phyloP scores from a whole-genome alignment of 2,888 invertebrate genomes.

The Gymnoscelis rufifasciata region DNA sequence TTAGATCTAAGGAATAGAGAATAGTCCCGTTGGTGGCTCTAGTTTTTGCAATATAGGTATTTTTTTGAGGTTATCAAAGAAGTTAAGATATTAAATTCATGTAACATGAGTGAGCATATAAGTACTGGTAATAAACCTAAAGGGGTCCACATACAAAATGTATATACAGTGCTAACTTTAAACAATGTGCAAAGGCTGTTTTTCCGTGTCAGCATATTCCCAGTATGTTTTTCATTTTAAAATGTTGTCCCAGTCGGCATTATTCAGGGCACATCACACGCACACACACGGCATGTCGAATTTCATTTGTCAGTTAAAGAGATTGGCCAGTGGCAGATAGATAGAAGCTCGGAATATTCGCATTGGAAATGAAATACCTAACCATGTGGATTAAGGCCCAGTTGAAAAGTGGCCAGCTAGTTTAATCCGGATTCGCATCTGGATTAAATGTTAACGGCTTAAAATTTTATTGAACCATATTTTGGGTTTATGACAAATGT shows the following conservation, averaged over 20 bases:
- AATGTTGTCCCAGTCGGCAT: not conserved
- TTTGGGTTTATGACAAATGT: slow-evolving; percentile 17
- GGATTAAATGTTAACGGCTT: slow-evolving; percentile 26
- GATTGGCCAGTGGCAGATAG: slow-evolving; percentile 15
- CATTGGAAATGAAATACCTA: slow-evolving; percentile 28
- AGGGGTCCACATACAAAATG: too few relatives aligned
- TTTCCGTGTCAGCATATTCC: too few relatives aligned
- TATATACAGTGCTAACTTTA: too few relatives aligned
- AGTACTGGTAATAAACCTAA: too few relatives aligned
- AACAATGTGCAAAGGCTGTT: too few relatives aligned
- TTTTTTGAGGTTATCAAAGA: too few relatives aligned
- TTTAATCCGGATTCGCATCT: slow-evolving; percentile 34
- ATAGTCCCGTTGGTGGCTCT: too few relatives aligned
- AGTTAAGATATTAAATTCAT: too few relatives aligned
- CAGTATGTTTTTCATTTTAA: not conserved
- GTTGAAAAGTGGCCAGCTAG: slow-evolving; percentile 30
- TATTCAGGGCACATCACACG: slow-evolving; percentile 16
- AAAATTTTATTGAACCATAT: slow-evolving; percentile 6
- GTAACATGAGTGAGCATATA: too few relatives aligned
- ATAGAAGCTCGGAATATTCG: slow-evolving; percentile 32
- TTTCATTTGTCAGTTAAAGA: slow-evolving; percentile 16
- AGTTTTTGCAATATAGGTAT: too few relatives aligned
- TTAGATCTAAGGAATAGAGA: too few relatives aligned
- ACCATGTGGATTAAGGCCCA: slow-evolving; percentile 31
- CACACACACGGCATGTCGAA: slow-evolving; percentile 11